Conservation (phyloP, 2,113 vertebrate genomes). For the Ptilorrhoa leucosticta region DNA sequence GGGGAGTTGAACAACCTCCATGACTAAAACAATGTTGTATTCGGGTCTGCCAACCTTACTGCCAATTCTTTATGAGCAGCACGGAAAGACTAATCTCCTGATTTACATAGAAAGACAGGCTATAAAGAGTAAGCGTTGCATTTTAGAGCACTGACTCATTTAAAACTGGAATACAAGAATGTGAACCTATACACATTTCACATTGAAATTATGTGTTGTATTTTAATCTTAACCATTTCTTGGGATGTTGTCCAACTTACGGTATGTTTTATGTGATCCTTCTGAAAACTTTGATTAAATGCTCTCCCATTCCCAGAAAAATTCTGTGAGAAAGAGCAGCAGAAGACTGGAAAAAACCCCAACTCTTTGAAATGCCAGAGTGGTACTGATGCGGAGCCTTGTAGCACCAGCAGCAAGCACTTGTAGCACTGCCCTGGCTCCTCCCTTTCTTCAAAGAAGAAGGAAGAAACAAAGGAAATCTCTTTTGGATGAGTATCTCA, state of each 20-base stretch:
- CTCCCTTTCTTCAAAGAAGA: not conserved
- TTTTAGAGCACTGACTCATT: not conserved
- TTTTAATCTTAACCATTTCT: slow-evolving; percentile 61
- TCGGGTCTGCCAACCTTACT: not conserved
- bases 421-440: not conserved
- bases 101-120: not conserved
- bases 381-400: not conserved
- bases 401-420: not conserved
- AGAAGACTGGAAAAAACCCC: not conserved
- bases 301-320: not conserved
- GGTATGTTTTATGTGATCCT: slow-evolving; percentile 75
- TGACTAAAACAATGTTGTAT: not conserved
- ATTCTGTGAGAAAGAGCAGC: not conserved
- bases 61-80: not conserved
- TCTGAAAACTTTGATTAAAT: slow-evolving; percentile 74
- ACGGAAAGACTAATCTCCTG: not conserved
- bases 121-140: not conserved
- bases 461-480: not conserved
- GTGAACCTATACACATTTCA: not conserved
- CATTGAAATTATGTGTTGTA: not conserved
- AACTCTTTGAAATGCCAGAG: not conserved
- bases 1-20: not conserved
- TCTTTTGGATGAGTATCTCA: not conserved
- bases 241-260: slow-evolving; percentile 66
- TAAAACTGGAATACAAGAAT: not conserved